Evolutionary conservation across 2,888 invertebrate genomes (phyloP), one percentile per base, ranked within the genome.

Genomic region (Dascillus cervinus): DNA sequence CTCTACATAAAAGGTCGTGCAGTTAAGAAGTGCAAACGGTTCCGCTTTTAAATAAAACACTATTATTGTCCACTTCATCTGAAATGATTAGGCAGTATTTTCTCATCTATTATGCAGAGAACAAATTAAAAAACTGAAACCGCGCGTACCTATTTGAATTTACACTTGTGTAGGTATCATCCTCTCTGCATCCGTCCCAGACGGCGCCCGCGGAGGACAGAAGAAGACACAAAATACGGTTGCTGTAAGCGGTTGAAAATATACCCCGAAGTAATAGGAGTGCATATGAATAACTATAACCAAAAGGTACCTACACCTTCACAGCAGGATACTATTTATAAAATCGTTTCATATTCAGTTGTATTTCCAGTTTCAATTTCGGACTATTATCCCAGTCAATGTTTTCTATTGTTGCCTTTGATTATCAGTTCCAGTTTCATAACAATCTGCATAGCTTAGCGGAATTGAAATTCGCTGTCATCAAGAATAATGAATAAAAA

Each of bases 1-100:
- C n/a, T n/a, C n/a, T n/a, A n/a, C n/a, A n/a, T n/a, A n/a, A n/a
- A n/a, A n/a, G n/a, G n/a, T n/a, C n/a, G n/a, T n/a, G n/a, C n/a
- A n/a, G n/a, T n/a, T n/a, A n/a, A n/a, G n/a, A n/a, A n/a, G n/a
- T n/a, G n/a, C n/a, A n/a, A n/a, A n/a, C n/a, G n/a, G n/a, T n/a
- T n/a, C n/a, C n/a, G n/a, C n/a, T n/a, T n/a, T n/a, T n/a, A n/a
- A n/a, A n/a, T n/a, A n/a, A n/a, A n/a, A n/a, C n/a, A n/a, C n/a
- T n/a, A n/a, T n/a, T n/a, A n/a, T n/a, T n/a, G n/a, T n/a, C n/a
- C n/a, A n/a, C n/a, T n/a, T n/a, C n/a, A n/a, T n/a, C n/a, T n/a
- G n/a, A n/a, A 8, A 38, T 43, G 43, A 43, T 40, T 30, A 37
- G 35, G 40, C 43, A 40, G 31, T 39, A 37, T 32, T 39, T 32